A percentile compares a stretch with the other conserved stretches of the same genome.
Conservation (phyloP, 2,888 invertebrate genomes). For the Synanthedon tipuliformis region DNA sequence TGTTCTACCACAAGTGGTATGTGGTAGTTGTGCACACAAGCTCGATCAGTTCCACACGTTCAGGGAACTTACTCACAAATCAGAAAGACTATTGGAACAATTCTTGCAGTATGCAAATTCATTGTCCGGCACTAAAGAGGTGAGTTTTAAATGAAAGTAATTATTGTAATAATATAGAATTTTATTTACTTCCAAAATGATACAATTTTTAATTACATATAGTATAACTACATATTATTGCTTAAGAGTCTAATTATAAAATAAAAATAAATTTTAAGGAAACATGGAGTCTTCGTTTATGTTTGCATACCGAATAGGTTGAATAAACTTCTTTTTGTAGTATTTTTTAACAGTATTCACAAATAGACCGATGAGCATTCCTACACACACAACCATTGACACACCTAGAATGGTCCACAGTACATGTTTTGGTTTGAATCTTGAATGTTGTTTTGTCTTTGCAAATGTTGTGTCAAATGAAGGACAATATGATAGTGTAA, state of each 20-base stretch:
- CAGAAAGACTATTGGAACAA: constrained; percentile 80
- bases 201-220: constrained; percentile 6
- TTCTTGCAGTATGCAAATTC: constrained; percentile 80
- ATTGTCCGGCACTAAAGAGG: constrained; percentile 74
- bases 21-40: constrained; percentile 80
- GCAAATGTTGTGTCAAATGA: constrained; percentile 42
- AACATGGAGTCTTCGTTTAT: constrained; percentile 42
- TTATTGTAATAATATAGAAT: neutral
- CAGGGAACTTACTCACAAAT: constrained; percentile 80
- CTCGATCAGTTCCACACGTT: constrained; percentile 82
- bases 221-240: constrained; percentile 6
- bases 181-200: constrained; percentile 3
- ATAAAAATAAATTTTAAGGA: constrained; percentile 26
- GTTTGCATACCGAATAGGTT: constrained; percentile 51
- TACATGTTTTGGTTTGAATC: constrained; percentile 51
- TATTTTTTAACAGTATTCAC: constrained; percentile 42
- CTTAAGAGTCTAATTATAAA: neutral
- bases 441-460: constrained; percentile 33
- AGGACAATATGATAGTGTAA: constrained; percentile 48
- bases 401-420: constrained; percentile 59
- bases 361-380: constrained; percentile 48
- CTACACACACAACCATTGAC: constrained; percentile 39
- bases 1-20: constrained; percentile 81
- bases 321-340: constrained; percentile 42
- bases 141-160: constrained; percentile 36